Evolutionary conservation across 2,888 invertebrate genomes (phyloP).

Genomic region (Lepidocyrtoides sp.): DNA sequence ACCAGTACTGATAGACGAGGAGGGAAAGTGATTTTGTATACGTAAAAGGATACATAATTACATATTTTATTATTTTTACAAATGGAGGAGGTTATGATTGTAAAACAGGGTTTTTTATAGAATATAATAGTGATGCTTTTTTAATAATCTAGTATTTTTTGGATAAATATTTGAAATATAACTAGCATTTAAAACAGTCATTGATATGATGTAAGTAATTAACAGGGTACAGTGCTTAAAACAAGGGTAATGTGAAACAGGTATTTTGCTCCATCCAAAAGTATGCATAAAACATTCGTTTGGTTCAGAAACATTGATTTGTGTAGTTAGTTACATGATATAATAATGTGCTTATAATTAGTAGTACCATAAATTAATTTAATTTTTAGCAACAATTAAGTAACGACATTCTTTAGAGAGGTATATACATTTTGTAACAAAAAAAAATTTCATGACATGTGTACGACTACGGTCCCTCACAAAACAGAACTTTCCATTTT

Average conservation of each 20-base stretch:
- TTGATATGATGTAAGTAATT: slow-evolving; percentile 62
- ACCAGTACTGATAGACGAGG: neutral
- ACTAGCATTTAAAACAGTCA: slow-evolving; percentile 31
- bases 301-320: neutral
- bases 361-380: too few relatives aligned
- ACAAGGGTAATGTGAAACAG: neutral
- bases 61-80: neutral
- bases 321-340: too few relatives aligned
- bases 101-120: neutral
- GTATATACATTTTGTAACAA: too few relatives aligned
- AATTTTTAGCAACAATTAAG: too few relatives aligned
- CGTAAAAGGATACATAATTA: neutral
- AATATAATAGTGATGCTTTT: neutral
- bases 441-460: too few relatives aligned
- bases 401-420: too few relatives aligned
- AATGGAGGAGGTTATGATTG: neutral
- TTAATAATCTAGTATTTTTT: neutral
- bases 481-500: too few relatives aligned
- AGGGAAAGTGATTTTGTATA: slow-evolving; percentile 8
- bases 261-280: neutral
- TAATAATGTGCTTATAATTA: too few relatives aligned
- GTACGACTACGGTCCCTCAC: too few relatives aligned
- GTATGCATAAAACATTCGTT: slow-evolving; percentile 5
- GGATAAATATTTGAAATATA: too few relatives aligned
- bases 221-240: neutral